phyloP scores from a whole-genome alignment of 2,888 invertebrate genomes.

The Lasius fuliginosus region DNA sequence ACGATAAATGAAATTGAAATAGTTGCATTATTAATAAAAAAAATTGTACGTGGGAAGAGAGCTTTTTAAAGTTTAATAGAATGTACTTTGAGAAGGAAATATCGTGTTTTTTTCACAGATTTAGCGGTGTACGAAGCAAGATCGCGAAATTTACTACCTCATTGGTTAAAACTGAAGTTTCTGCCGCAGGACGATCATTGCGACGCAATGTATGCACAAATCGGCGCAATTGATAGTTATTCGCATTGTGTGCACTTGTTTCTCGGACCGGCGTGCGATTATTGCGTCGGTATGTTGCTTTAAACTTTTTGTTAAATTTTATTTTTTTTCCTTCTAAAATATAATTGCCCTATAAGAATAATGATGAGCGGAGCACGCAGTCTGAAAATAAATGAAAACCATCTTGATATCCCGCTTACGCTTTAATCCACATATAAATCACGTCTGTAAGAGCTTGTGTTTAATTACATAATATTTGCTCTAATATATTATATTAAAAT shows the following conservation, averaged over 20 bases:
- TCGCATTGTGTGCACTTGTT: constrained; percentile 92
- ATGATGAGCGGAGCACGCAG: not conserved
- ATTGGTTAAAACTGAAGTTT: constrained; percentile 89
- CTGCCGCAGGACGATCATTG: constrained; percentile 91
- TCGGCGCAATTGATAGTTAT: constrained; percentile 91
- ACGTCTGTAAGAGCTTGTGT: constrained; percentile 4
- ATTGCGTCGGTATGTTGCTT: constrained; percentile 90
- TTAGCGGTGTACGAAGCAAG: constrained; percentile 88
- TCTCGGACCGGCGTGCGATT: constrained; percentile 94
- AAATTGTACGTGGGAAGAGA: not conserved
- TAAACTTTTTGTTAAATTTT: constrained; percentile 10
- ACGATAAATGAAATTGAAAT: not conserved
- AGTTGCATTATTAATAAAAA: not conserved
- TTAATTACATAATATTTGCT: constrained; percentile 11
- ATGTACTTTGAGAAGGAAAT: not conserved
- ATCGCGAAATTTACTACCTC: constrained; percentile 87
- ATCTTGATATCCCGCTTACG: not conserved
- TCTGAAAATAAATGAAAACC: not conserved
- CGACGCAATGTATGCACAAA: constrained; percentile 91
- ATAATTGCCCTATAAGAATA: not conserved
- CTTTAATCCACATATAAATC: constrained; percentile 10
- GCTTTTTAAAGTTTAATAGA: not conserved
- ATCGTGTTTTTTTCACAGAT: constrained; percentile 84
- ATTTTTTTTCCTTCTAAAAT: not conserved
- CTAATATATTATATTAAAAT: constrained; percentile 17